phyloP scores from a whole-genome alignment of 2,888 invertebrate species.

The Cataglyphis albicans region DNA sequence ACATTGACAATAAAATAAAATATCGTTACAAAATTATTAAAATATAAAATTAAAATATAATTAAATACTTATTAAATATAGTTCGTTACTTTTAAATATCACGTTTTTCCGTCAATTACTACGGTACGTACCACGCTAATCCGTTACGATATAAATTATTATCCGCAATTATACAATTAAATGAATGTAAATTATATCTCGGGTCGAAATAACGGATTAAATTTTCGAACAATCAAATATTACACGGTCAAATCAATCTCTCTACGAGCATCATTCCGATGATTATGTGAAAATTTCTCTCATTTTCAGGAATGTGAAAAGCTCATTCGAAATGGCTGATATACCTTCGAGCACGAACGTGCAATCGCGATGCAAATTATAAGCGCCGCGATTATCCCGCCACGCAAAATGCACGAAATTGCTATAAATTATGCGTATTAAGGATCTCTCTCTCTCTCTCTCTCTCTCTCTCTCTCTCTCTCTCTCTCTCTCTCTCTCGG shows the following conservation, averaged over 20 bases:
- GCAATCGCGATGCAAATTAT: constrained; percentile 32
- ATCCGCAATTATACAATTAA: neutral
- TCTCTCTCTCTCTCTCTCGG: constrained; percentile 7
- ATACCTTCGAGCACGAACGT: neutral
- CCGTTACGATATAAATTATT: neutral
- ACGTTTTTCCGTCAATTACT: neutral
- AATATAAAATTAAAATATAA: no score
- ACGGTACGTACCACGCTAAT: neutral
- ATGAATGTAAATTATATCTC: neutral
- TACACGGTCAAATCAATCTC: neutral
- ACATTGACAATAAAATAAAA: neutral
- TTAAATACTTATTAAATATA: neutral
- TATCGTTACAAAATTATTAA: neutral
- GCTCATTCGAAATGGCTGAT: constrained; percentile 17
- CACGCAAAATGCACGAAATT: constrained; percentile 43
- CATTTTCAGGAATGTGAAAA: constrained; percentile 11
- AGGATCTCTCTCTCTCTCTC: constrained; percentile 25
- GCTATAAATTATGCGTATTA: constrained; percentile 49
- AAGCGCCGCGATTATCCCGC: neutral
- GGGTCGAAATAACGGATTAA: neutral
- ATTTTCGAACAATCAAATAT: constrained; percentile 6
- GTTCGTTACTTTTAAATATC: neutral
- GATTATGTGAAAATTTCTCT: constrained; percentile 24
- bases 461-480: constrained; percentile 1
- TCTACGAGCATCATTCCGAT: constrained; percentile 7